phyloP scores from a whole-genome alignment of 2,888 invertebrate genomes.

The Spilosoma lubricipeda region DNA sequence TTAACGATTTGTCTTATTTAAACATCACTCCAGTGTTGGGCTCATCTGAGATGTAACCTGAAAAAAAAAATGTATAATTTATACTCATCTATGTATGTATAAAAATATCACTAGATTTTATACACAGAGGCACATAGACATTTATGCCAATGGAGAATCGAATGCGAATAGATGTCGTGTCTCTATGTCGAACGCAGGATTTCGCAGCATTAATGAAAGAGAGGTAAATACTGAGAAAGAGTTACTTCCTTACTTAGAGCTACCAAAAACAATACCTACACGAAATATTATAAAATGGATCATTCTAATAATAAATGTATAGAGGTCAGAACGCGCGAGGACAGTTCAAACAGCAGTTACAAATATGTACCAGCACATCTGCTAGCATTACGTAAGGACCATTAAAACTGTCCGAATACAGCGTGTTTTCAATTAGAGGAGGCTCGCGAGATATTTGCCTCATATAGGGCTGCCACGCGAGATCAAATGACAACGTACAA shows the following conservation, averaged over 20 bases:
- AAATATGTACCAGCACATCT: slow-evolving; percentile 47
- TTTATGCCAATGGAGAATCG: background rate
- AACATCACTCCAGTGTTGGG: background rate
- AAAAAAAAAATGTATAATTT: background rate
- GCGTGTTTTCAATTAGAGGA: slow-evolving; percentile 85
- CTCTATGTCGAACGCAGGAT: background rate
- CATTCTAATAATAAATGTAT: slow-evolving; percentile 13
- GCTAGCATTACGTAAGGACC: slow-evolving; percentile 71
- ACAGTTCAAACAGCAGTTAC: slow-evolving; percentile 22
- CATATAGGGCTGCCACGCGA: slow-evolving; percentile 63
- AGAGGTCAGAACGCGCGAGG: background rate
- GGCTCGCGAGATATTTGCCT: slow-evolving; percentile 81
- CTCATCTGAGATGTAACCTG: background rate
- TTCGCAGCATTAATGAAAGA: background rate
- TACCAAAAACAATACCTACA: background rate
- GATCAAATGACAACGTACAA: background rate
- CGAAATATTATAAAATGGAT: background rate
- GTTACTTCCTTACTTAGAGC: background rate
- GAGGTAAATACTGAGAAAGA: background rate
- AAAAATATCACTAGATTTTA: background rate
- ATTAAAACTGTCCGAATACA: slow-evolving; percentile 82
- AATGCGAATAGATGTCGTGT: background rate
- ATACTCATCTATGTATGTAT: background rate
- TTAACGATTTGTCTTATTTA: background rate
- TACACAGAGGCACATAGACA: background rate